These are phyloP conservation scores for Eupithecia subumbrata DNA, from an alignment of 2,888 invertebrate genomes.

Conservation along the genomic window DNA sequence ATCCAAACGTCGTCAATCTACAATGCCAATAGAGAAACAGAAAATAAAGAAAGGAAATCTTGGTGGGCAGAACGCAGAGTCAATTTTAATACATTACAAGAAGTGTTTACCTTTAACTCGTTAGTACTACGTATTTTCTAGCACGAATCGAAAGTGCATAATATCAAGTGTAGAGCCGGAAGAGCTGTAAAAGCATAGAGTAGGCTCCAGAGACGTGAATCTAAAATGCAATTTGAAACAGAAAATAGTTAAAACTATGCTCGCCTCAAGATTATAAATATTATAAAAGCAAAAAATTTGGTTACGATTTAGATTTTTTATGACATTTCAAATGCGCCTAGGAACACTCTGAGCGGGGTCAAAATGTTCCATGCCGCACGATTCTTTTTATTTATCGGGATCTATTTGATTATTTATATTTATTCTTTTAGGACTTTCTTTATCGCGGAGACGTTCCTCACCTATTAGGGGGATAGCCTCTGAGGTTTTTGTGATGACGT, in stretches of 20 bases:
- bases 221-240: constrained; percentile 70
- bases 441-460: constrained; percentile 78
- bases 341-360: constrained; percentile 68
- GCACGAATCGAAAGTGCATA: constrained; percentile 69
- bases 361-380: constrained; percentile 72
- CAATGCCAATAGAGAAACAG: constrained; percentile 54
- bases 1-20: constrained; percentile 51
- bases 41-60: constrained; percentile 50
- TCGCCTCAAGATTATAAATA: constrained; percentile 56
- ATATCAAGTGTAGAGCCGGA: constrained; percentile 68
- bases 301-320: constrained; percentile 73
- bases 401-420: constrained; percentile 54
- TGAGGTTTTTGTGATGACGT: constrained; percentile 99
- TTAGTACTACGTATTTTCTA: constrained; percentile 56
- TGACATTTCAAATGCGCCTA: constrained; percentile 64
- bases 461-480: constrained; percentile 99
- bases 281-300: constrained; percentile 68
- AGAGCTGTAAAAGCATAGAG: constrained; percentile 66
- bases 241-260: constrained; percentile 66
- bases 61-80: constrained; percentile 50
- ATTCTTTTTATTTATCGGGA: constrained; percentile 55
- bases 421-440: constrained; percentile 51
- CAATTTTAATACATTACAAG: constrained; percentile 80
- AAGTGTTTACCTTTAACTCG: constrained; percentile 58
- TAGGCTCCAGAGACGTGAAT: constrained; percentile 61